These are phyloP conservation scores for Orthonychiurus folsomi DNA, from an alignment of 2,888 invertebrate genomes.

Conservation along the genomic window DNA sequence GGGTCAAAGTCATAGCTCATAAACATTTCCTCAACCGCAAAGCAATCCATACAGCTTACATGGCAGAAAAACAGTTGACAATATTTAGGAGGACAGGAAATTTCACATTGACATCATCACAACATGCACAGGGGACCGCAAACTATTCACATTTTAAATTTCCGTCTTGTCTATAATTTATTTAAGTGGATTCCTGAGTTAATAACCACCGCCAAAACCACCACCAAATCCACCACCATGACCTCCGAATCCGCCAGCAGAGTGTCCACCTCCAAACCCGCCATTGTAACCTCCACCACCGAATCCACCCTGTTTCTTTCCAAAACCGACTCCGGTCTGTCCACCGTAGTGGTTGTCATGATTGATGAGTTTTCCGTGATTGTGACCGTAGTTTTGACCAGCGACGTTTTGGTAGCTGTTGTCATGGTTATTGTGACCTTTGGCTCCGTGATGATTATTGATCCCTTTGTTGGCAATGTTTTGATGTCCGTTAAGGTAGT, in stretches of 20 bases:
- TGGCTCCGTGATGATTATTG: conserved; percentile 26
- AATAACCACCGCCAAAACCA: conserved; percentile 20
- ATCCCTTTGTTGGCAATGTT: conserved; percentile 33
- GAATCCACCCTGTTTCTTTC: conserved; percentile 28
- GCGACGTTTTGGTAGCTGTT: conserved; percentile 26
- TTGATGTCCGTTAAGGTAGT: conserved; percentile 32
- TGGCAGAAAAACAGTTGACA: background rate
- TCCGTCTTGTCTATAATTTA: no score
- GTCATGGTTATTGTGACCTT: conserved; percentile 30
- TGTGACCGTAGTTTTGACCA: conserved; percentile 28
- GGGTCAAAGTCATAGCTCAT: no score
- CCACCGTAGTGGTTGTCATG: conserved; percentile 33
- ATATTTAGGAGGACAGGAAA: no score
- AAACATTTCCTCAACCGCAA: no score
- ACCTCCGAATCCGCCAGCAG: conserved; percentile 17
- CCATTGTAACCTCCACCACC: conserved; percentile 24
- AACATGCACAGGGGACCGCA: no score
- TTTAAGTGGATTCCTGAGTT: no score
- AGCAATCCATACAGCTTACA: no score
- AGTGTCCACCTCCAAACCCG: conserved; percentile 23
- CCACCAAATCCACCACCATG: conserved; percentile 21
- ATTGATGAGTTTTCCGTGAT: conserved; percentile 34
- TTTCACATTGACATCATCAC: no score
- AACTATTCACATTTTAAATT: no score
- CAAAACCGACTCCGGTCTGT: conserved; percentile 25